Evolutionary conservation across 2,797 vertebrate genomes (phyloP).

Genomic region (Lepilemur ruficaudatus): DNA sequence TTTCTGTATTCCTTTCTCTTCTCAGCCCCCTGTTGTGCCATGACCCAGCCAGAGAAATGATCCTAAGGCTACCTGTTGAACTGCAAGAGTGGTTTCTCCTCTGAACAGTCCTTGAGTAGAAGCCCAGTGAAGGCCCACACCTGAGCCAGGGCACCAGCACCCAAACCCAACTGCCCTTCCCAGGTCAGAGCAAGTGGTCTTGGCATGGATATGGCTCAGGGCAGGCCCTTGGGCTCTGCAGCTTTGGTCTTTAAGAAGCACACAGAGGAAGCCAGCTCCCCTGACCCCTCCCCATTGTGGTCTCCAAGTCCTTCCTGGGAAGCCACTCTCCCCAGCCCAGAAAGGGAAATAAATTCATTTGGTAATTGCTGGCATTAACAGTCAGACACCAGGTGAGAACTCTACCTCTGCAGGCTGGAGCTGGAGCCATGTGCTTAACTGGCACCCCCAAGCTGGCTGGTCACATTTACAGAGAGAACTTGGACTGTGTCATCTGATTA

Average conservation of each 20-base stretch:
- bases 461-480: background rate
- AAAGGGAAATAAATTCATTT: background rate
- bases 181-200: background rate
- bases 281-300: background rate
- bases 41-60: background rate
- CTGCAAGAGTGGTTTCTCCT: background rate
- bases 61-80: background rate
- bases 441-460: background rate
- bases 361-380: background rate
- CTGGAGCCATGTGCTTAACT: background rate
- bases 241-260: background rate
- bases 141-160: background rate
- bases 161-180: background rate
- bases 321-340: background rate
- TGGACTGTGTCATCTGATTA: background rate
- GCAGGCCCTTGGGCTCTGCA: background rate
- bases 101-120: background rate
- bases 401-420: background rate
- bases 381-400: background rate
- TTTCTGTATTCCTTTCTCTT: background rate
- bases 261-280: background rate
- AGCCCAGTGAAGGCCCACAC: background rate
- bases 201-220: background rate
- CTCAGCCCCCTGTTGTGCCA: background rate
- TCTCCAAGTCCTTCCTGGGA: background rate